A percentile compares a stretch with the other conserved stretches of the same genome.
Evolutionary conservation across 1,140 invertebrate genomes (phyloP).

Genomic region (Caenorhabditis inopinata): DNA sequence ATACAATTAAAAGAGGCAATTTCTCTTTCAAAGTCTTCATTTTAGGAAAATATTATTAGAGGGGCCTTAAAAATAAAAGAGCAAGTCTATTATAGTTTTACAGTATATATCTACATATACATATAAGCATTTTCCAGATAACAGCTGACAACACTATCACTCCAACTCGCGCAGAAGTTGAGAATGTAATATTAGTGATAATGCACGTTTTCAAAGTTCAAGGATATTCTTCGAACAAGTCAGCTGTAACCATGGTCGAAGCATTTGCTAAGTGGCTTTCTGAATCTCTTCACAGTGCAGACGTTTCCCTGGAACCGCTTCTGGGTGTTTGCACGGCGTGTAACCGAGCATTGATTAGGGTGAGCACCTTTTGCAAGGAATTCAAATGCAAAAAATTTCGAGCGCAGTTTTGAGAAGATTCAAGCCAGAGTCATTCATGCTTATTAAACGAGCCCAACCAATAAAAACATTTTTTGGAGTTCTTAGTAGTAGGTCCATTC

Average conservation of each 20-base stretch:
- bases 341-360: slow-evolving; percentile 80
- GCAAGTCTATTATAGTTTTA: slow-evolving; percentile 73
- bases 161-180: slow-evolving; percentile 60
- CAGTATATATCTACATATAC: background rate
- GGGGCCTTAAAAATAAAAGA: no score
- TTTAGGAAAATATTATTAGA: no score
- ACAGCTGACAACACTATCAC: slow-evolving; percentile 57
- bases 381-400: no score
- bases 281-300: slow-evolving; percentile 83
- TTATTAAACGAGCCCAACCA: no score
- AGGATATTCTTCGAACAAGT: slow-evolving; percentile 66
- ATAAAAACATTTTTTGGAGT: background rate
- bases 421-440: no score
- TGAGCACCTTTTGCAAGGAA: slow-evolving; percentile 61
- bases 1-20: no score
- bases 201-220: slow-evolving; percentile 81
- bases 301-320: slow-evolving; percentile 80
- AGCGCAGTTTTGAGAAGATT: no score
- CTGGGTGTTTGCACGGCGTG: slow-evolving; percentile 86
- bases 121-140: slow-evolving; percentile 70
- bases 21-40: no score
- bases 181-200: slow-evolving; percentile 81
- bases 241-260: slow-evolving; percentile 75
- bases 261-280: slow-evolving; percentile 92
- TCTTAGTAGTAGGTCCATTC: no score